Percentiles rank a stretch among this genome's conserved stretches.
These are phyloP conservation scores for Ceratotherium simum DNA, from an alignment of 2,113 vertebrate species.

Conservation along the genomic window DNA sequence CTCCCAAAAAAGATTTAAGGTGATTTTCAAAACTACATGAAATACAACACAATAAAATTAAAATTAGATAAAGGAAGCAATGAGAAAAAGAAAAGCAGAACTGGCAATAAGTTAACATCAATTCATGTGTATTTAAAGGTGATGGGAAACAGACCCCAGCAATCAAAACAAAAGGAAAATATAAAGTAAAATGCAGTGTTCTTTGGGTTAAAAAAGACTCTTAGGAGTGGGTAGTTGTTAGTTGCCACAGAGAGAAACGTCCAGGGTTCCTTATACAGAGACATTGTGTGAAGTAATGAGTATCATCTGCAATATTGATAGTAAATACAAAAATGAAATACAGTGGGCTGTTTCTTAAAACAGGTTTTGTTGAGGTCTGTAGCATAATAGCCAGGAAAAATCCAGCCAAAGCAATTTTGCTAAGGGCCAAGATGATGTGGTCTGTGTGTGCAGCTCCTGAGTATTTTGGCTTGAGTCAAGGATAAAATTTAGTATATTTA, in stretches of 20 bases:
- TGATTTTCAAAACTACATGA: background rate
- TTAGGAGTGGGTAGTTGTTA: background rate
- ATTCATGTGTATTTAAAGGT: background rate
- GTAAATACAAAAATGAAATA: background rate
- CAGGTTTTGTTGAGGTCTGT: background rate
- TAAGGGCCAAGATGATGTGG: background rate
- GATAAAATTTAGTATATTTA: background rate
- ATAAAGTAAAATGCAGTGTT: background rate
- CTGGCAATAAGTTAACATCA: background rate
- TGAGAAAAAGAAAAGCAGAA: background rate
- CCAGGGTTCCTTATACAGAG: background rate
- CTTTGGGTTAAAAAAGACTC: background rate
- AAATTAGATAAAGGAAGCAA: background rate
- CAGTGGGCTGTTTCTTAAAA: background rate
- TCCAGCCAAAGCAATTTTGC: background rate
- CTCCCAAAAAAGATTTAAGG: background rate
- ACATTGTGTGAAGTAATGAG: background rate
- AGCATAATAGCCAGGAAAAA: background rate
- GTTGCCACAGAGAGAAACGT: background rate
- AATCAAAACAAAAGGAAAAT: background rate
- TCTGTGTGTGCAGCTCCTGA: background rate
- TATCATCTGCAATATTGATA: background rate
- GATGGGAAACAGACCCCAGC: background rate
- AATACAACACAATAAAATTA: background rate
- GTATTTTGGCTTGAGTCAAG: background rate